Evolutionary conservation across 2,888 invertebrate genomes (phyloP).

Genomic region (Ormyrus rosae): DNA sequence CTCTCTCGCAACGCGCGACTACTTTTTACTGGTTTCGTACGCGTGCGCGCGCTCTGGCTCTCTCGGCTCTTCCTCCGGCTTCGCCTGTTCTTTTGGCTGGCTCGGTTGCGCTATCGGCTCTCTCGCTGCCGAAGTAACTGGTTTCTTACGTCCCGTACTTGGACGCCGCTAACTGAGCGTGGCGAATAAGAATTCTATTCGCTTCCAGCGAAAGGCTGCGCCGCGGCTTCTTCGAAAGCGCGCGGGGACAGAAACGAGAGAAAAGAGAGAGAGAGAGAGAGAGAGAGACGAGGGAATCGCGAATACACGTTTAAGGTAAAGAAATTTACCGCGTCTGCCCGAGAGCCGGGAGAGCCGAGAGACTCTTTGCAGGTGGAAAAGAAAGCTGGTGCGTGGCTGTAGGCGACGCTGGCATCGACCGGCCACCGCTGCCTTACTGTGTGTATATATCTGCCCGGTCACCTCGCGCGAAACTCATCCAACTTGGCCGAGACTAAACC

Average conservation of each 20-base stretch:
- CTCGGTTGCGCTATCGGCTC: no score
- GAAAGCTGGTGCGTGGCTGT: conserved; percentile 15
- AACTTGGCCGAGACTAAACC: no score
- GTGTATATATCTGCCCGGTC: background rate
- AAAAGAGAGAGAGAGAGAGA: background rate
- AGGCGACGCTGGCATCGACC: background rate
- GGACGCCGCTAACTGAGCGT: conserved; percentile 62
- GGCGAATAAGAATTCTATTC: conserved; percentile 65
- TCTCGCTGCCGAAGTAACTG: conserved; percentile 40
- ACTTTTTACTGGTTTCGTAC: conserved; percentile 29
- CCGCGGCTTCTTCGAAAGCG: conserved; percentile 58
- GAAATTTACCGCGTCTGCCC: conserved; percentile 52
- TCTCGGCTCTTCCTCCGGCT: background rate
- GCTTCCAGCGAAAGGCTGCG: conserved; percentile 30
- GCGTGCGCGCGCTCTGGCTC: background rate
- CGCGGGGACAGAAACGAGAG: background rate
- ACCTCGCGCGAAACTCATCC: conserved; percentile 37
- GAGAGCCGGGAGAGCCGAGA: conserved; percentile 27
- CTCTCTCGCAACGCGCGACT: conserved; percentile 13
- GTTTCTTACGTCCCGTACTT: conserved; percentile 46
- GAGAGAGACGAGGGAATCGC: background rate
- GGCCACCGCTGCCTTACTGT: no score
- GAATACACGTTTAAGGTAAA: conserved; percentile 45
- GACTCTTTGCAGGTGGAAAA: conserved; percentile 42
- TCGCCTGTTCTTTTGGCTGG: conserved; percentile 7